A percentile compares a stretch with the other conserved stretches of the same genome.
Evolutionary conservation across 1,140 invertebrate genomes (phyloP).

Genomic region (Anastrepha obliqua): DNA sequence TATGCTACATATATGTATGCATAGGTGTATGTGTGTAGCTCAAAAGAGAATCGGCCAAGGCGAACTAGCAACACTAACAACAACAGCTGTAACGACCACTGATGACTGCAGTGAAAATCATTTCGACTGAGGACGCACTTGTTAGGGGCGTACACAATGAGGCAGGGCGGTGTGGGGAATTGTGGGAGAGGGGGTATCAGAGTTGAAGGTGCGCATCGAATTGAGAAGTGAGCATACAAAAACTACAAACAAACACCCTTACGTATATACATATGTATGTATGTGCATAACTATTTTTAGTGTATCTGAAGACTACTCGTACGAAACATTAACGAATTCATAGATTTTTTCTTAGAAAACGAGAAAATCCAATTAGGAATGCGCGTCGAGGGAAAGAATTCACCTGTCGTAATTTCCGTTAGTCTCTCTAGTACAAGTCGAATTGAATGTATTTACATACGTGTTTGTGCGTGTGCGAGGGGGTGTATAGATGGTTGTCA

Average conservation of each 20-base stretch:
- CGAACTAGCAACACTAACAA: constrained; percentile 55
- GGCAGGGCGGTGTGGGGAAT: neutral
- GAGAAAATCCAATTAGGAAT: constrained; percentile 74
- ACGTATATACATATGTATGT: neutral
- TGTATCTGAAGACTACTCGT: constrained; percentile 29
- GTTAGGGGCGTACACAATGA: neutral
- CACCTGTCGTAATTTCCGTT: constrained; percentile 64
- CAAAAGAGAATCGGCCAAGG: constrained; percentile 70
- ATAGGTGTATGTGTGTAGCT: constrained; percentile 2
- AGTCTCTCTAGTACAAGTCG: neutral
- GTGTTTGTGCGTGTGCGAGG: neutral
- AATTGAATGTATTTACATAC: neutral
- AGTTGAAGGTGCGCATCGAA: neutral
- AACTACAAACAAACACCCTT: neutral
- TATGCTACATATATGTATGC: neutral
- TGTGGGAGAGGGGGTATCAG: neutral
- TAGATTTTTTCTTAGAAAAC: constrained; percentile 74
- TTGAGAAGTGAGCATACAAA: constrained; percentile 17
- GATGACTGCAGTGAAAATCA: constrained; percentile 48
- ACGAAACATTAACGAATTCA: constrained; percentile 62
- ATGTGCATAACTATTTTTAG: constrained; percentile 27
- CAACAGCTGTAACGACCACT: neutral
- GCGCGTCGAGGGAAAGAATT: constrained; percentile 72
- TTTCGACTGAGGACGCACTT: constrained; percentile 46
- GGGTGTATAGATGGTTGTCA: neutral